Percentiles rank a stretch among this genome's conserved stretches.
These are phyloP conservation scores for Cephus cinctus DNA, from an alignment of 1,140 invertebrate genomes.

Conservation along the genomic window DNA sequence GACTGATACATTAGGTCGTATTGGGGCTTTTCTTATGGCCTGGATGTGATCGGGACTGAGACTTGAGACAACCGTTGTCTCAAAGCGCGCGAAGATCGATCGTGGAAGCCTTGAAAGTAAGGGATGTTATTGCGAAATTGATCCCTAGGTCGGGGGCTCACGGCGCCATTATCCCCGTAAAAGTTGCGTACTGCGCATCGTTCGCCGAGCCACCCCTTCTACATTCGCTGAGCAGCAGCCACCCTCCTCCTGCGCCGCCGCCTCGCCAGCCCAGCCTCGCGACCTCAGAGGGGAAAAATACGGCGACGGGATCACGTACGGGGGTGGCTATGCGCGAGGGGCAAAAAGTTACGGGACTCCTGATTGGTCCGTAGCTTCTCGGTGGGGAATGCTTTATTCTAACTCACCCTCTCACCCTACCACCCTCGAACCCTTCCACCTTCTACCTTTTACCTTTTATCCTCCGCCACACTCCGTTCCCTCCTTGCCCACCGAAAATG, in stretches of 20 bases:
- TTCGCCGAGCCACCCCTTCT: slow-evolving; percentile 28
- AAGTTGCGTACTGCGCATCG: slow-evolving; percentile 52
- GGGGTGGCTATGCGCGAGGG: slow-evolving; percentile 30
- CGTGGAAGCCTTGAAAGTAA: slow-evolving; percentile 52
- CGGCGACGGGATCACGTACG: slow-evolving; percentile 39
- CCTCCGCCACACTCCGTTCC: too few species aligned
- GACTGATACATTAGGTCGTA: slow-evolving; percentile 1
- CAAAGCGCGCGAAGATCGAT: too few species aligned
- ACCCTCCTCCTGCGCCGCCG: slow-evolving; percentile 21
- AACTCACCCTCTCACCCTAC: slow-evolving; percentile 37
- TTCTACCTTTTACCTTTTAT: too few species aligned
- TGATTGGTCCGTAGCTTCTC: slow-evolving; percentile 41
- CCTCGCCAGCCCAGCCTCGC: slow-evolving; percentile 36
- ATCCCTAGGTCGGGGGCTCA: slow-evolving; percentile 35
- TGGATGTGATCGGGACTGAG: slow-evolving; percentile 1
- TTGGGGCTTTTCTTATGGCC: not conserved
- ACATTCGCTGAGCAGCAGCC: slow-evolving; percentile 23
- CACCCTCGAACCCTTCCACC: not conserved
- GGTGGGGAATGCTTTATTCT: too few species aligned
- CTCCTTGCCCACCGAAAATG: not conserved
- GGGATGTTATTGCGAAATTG: slow-evolving; percentile 54
- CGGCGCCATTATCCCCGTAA: slow-evolving; percentile 49
- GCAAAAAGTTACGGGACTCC: slow-evolving; percentile 45
- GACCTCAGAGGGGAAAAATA: slow-evolving; percentile 57
- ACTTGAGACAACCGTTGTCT: too few species aligned